Conservation (phyloP, 2,113 vertebrate genomes). For the Cyprinodon brontotheroides region DNA sequence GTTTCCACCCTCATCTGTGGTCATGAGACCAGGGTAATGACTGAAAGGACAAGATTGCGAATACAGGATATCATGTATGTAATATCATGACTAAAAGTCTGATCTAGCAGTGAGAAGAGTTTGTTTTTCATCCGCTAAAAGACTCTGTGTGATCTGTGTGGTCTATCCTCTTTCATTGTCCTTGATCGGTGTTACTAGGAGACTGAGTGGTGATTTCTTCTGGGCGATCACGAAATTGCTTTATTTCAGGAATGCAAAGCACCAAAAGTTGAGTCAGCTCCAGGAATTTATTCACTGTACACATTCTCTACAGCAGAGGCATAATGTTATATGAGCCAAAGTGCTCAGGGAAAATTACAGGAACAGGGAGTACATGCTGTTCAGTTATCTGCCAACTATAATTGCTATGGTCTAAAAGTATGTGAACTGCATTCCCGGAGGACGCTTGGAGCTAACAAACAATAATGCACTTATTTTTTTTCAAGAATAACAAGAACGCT, state of each 20-base stretch:
- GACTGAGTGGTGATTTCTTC: slow-evolving; percentile 9
- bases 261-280: slow-evolving; percentile 1
- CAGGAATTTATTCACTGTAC: slow-evolving; percentile 20
- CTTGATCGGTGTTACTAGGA: slow-evolving; percentile 37
- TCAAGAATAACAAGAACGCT: background rate
- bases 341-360: slow-evolving; percentile 10
- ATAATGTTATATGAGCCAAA: slow-evolving; percentile 20
- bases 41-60: too few species aligned
- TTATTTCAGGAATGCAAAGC: slow-evolving; percentile 14
- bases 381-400: slow-evolving; percentile 2
- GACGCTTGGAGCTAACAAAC: background rate
- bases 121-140: slow-evolving; percentile 6
- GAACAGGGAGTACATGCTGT: background rate
- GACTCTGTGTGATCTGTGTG: slow-evolving; percentile 7
- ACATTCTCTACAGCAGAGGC: slow-evolving; percentile 12
- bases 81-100: background rate
- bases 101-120: background rate
- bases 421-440: background rate
- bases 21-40: too few species aligned
- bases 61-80: too few species aligned
- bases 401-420: background rate
- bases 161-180: slow-evolving; percentile 18
- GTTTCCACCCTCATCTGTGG: too few species aligned
- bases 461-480: background rate
- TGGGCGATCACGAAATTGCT: slow-evolving; percentile 18